Percentiles rank a stretch among this genome's conserved stretches.
phyloP scores from a whole-genome alignment of 2,888 invertebrate genomes.

The Xylota segnis region DNA sequence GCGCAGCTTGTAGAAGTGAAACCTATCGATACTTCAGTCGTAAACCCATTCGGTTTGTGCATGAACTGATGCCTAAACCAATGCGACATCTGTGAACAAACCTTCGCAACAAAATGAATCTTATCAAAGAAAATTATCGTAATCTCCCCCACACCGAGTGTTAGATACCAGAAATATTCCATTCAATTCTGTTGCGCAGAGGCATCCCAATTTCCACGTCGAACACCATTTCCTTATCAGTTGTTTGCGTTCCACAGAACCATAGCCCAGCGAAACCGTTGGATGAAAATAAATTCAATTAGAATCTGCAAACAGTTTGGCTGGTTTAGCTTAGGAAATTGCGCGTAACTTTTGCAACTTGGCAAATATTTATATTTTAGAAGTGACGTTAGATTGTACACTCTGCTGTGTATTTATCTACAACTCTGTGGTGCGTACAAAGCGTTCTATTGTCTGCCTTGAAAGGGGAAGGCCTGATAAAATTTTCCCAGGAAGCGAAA shows the following conservation, averaged over 20 bases:
- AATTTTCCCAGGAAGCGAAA: conserved; percentile 43
- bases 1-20: background rate
- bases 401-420: conserved; percentile 1
- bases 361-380: conserved; percentile 50
- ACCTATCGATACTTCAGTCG: background rate
- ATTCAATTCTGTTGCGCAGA: background rate
- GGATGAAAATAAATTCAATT: conserved; percentile 43
- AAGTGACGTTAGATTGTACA: conserved; percentile 7
- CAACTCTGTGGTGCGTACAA: conserved; percentile 2
- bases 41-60: background rate
- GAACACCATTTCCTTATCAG: conserved; percentile 16
- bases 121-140: background rate
- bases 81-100: background rate
- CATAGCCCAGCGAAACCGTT: background rate
- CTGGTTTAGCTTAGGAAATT: conserved; percentile 46
- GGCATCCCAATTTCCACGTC: conserved; percentile 5
- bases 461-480: background rate
- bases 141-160: conserved; percentile 6
- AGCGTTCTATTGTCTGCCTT: conserved; percentile 22
- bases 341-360: conserved; percentile 50
- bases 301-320: conserved; percentile 38
- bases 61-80: background rate
- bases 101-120: background rate
- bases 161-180: conserved; percentile 15
- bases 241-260: conserved; percentile 42